Evolutionary conservation across 1,140 invertebrate genomes (phyloP), one percentile per base, ranked within the genome.

Genomic region (Gonatopus flavifemur): DNA sequence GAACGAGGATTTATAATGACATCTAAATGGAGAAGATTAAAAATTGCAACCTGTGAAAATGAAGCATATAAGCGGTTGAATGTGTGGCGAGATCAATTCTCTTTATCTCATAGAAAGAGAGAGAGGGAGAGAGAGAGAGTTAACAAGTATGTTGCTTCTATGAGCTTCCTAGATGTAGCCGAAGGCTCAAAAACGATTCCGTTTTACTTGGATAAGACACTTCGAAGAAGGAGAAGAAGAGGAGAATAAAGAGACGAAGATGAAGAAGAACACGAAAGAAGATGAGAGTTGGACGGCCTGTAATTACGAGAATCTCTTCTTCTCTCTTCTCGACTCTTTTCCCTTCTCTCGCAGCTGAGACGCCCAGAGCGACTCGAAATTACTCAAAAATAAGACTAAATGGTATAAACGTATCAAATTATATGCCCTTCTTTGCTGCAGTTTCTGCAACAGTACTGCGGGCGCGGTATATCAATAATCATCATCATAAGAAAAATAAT

Each of bases 361-460:
- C 61, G 70, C 70, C 70, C 57, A 54, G 59, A 68, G 72, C 70
- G 63, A 72, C 66, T 68, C 62, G 65, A 70, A 74, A 76, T 76
- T 74, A 73, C 67, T 70, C 61, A 67, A 72, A 75, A 75, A 74
- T 69, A 71, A 73, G 70, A 71, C 64, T 67, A 73, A 74, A 71
- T 64, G 62, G 64, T 64, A n/a, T n/a, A 57, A 66, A 66, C 58
- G 66, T 70, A 75, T 75, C 64, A 72, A 73, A 73, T 72, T 74
- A 74, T 71, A 69, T 55, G 57, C 58, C 54, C n/a, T n/a, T n/a
- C n/a, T n/a, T n/a, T n/a, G n/a, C n/a, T n/a, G n/a, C n/a, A n/a
- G n/a, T n/a, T n/a, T n/a, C n/a, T n/a, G n/a, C n/a, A n/a, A n/a
- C n/a, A n/a, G n/a, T n/a, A n/a, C n/a, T n/a, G n/a, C n/a, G n/a